phyloP scores from a whole-genome alignment of 2,888 invertebrate species.

The Ormyrus labotus region DNA sequence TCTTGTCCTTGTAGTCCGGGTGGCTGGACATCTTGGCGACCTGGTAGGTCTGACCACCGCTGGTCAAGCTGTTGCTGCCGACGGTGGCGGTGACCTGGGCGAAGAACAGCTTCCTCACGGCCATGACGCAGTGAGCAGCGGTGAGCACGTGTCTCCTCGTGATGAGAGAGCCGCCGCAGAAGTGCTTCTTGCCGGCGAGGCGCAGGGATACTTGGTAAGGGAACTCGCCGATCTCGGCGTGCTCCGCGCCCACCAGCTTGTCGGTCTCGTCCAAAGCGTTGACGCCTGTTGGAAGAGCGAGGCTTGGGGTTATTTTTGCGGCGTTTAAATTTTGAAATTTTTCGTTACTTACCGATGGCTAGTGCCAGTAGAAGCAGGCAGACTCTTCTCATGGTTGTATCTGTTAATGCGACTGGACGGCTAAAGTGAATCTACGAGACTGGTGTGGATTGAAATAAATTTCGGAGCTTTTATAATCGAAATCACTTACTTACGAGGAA shows the following conservation, averaged over 20 bases:
- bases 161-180: conserved; percentile 59
- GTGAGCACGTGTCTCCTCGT: conserved; percentile 52
- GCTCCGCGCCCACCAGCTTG: conserved; percentile 48
- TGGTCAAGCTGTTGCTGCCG: conserved; percentile 39
- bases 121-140: conserved; percentile 58
- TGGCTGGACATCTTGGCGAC: conserved; percentile 1
- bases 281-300: too few species aligned
- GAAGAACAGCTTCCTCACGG: not conserved
- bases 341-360: too few species aligned
- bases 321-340: too few species aligned
- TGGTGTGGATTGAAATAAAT: too few species aligned
- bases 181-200: conserved; percentile 6
- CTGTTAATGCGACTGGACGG: too few species aligned
- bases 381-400: too few species aligned
- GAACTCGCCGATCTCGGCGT: conserved; percentile 52
- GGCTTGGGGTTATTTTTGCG: too few species aligned
- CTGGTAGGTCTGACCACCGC: conserved; percentile 43
- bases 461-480: too few species aligned
- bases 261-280: conserved; percentile 6
- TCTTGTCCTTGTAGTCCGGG: conserved; percentile 22
- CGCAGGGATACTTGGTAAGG: conserved; percentile 58
- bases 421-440: too few species aligned
- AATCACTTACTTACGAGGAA: too few species aligned
- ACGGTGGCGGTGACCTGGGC: conserved; percentile 6
- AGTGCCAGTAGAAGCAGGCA: too few species aligned